Percentiles rank a stretch among this genome's conserved stretches.
Evolutionary conservation across 2,888 invertebrate species (phyloP).

Genomic region (Phymatocera aterrima): DNA sequence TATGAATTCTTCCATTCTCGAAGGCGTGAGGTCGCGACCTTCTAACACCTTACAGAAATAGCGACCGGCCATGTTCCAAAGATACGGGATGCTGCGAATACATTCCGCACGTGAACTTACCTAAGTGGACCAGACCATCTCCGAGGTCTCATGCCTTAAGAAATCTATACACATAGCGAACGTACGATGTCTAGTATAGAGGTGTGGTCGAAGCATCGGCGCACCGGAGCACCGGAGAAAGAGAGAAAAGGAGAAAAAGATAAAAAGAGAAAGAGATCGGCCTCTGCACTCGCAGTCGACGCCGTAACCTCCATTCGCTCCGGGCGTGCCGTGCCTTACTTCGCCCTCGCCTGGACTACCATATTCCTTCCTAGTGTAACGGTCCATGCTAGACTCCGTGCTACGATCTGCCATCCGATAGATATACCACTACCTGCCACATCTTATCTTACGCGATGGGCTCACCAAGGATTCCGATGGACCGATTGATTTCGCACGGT

Average conservation of each 20-base stretch:
- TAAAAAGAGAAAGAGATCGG: constrained; percentile 16
- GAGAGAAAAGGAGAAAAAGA: background rate
- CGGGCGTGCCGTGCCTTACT: constrained; percentile 57
- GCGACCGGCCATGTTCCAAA: background rate
- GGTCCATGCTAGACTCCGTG: constrained; percentile 52
- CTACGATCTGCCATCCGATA: background rate
- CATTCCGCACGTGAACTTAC: background rate
- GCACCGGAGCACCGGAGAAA: background rate
- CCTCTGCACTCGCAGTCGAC: constrained; percentile 48
- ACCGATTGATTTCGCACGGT: constrained; percentile 30
- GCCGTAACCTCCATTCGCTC: constrained; percentile 61
- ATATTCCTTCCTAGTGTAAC: constrained; percentile 61
- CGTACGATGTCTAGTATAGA: background rate
- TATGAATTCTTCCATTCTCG: background rate
- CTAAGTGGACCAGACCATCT: constrained; percentile 34
- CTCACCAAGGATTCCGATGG: constrained; percentile 20
- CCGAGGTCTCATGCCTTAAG: background rate
- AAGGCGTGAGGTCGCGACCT: constrained; percentile 25
- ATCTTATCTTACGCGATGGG: constrained; percentile 18
- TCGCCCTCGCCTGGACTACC: constrained; percentile 47
- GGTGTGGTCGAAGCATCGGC: constrained; percentile 28
- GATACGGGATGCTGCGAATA: constrained; percentile 26
- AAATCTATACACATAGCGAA: background rate
- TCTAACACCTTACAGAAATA: background rate
- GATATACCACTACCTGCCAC: constrained; percentile 17